Conservation (phyloP, 30 jellyfish, hydroid and myxozoan genomes). For the Nemopilema nomurai region DNA sequence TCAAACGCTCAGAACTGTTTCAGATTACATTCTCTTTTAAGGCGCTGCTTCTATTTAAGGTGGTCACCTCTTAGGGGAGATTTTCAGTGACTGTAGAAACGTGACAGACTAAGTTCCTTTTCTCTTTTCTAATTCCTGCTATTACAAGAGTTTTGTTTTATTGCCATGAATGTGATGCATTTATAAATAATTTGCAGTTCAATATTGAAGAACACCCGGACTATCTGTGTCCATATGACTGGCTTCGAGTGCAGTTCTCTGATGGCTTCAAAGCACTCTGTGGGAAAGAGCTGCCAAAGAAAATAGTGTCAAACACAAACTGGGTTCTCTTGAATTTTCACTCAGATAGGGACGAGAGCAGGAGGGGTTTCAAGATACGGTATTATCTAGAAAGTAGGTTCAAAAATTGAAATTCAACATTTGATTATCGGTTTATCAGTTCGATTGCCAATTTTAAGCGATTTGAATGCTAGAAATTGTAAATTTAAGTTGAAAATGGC, state of each 20-base stretch:
- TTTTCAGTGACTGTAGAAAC: too few species aligned
- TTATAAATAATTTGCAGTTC: conserved; percentile 85
- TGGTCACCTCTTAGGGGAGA: too few species aligned
- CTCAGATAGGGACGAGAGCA: conserved; percentile 72
- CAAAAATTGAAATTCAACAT: background rate
- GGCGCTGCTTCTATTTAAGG: too few species aligned
- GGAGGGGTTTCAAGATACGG: conserved; percentile 77
- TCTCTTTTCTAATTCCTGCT: too few species aligned
- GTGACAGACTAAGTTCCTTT: too few species aligned
- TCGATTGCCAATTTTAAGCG: too few species aligned
- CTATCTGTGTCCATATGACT: conserved; percentile 91
- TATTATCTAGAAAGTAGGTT: conserved; percentile 76
- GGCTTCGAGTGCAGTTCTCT: conserved; percentile 62
- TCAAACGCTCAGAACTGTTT: too few species aligned
- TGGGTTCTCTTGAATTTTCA: conserved; percentile 74
- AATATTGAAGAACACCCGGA: conserved; percentile 91
- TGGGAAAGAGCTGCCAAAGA: conserved; percentile 70
- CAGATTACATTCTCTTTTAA: too few species aligned
- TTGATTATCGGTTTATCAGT: background rate
- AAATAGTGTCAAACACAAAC: conserved; percentile 52
- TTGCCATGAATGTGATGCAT: too few species aligned
- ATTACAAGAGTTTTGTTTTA: too few species aligned
- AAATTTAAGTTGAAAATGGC: background rate
- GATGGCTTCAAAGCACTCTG: conserved; percentile 77
- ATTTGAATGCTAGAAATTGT: background rate